Evolutionary conservation across 2,888 invertebrate genomes (phyloP).

Genomic region (Margaritifera margaritifera): DNA sequence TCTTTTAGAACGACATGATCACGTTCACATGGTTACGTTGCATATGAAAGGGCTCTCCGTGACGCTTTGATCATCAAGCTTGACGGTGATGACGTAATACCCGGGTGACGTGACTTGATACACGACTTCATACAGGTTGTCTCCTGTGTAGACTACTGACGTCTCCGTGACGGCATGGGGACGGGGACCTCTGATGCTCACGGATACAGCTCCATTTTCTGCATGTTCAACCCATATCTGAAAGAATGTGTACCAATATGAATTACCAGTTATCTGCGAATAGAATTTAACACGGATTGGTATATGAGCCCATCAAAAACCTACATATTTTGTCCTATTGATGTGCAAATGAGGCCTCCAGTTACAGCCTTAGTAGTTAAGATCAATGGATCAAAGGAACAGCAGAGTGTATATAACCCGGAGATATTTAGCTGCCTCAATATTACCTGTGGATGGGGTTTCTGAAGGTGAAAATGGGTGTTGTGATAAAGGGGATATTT

Average conservation of each 20-base stretch:
- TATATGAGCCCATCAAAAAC: no score
- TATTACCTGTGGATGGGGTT: no score
- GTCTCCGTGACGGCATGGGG: slow-evolving; percentile 60
- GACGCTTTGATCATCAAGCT: slow-evolving; percentile 60
- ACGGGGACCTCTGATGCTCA: slow-evolving; percentile 62
- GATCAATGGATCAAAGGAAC: no score
- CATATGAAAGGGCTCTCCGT: slow-evolving; percentile 62
- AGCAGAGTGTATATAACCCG: no score
- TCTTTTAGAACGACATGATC: not conserved
- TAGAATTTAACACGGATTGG: no score
- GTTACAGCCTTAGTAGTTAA: no score
- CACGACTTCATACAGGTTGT: slow-evolving; percentile 67
- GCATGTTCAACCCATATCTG: slow-evolving; percentile 60
- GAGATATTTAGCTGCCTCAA: no score
- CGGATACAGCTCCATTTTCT: slow-evolving; percentile 59
- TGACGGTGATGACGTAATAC: slow-evolving; percentile 66
- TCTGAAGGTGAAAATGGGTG: no score
- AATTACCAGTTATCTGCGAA: no score
- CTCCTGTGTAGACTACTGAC: slow-evolving; percentile 66
- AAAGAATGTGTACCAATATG: slow-evolving; percentile 7
- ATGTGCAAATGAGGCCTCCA: no score
- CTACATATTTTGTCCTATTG: no score
- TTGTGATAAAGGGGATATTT: no score
- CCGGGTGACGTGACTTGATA: slow-evolving; percentile 68
- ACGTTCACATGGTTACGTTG: slow-evolving; percentile 28